These are phyloP conservation scores for Hyalella azteca DNA, from an alignment of 2,888 invertebrate genomes.

Conservation along the genomic window DNA sequence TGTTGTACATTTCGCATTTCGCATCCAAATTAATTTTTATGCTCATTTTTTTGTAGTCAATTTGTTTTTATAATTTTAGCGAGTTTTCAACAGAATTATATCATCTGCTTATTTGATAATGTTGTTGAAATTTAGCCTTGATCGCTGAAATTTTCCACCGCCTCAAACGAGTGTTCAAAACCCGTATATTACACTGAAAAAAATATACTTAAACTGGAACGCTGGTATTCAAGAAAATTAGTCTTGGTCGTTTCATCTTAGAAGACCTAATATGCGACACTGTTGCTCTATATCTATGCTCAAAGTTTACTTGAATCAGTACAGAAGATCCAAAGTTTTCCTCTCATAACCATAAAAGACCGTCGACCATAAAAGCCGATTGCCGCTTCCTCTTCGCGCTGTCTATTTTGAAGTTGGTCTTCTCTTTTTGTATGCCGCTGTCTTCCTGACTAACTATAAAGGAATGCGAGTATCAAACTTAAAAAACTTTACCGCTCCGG, in stretches of 20 bases:
- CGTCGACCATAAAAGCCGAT: slow-evolving; percentile 27
- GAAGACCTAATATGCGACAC: background rate
- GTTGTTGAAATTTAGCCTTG: too few species aligned
- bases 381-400: slow-evolving; percentile 6
- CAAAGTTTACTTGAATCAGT: slow-evolving; percentile 21
- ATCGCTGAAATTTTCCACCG: too few species aligned
- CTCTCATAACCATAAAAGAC: slow-evolving; percentile 20
- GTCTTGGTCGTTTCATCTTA: slow-evolving; percentile 41
- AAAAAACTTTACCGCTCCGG: background rate
- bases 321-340: slow-evolving; percentile 27
- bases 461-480: background rate
- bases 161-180: too few species aligned
- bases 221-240: too few species aligned
- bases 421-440: background rate
- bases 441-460: background rate
- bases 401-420: background rate
- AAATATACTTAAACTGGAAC: too few species aligned
- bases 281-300: slow-evolving; percentile 1
- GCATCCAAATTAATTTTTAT: background rate
- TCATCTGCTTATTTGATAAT: too few species aligned
- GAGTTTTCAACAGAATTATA: too few species aligned
- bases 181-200: too few species aligned
- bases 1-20: background rate
- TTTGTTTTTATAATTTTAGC: background rate
- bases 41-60: background rate